Percentiles rank a stretch among this genome's conserved stretches.
These are phyloP conservation scores for Caenorhabditis zanzibari DNA, from an alignment of 2,888 invertebrate species.

Conservation along the genomic window DNA sequence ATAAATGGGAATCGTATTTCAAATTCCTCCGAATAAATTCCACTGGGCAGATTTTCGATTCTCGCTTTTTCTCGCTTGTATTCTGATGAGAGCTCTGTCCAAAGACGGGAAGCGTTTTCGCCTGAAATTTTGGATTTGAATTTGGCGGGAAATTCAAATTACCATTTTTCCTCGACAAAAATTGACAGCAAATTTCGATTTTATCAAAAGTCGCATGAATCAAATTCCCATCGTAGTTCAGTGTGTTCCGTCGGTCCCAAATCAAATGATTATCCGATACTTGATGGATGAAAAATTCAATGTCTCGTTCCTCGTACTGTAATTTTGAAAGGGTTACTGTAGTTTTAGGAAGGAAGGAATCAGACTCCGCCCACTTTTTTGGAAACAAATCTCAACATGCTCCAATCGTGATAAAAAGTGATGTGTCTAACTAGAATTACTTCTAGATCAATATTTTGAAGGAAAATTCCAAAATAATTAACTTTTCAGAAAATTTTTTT, in stretches of 20 bases:
- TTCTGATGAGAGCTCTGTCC: constrained; percentile 53
- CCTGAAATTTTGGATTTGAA: constrained; percentile 26
- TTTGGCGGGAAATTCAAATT: too few relatives aligned
- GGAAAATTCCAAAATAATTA: too few relatives aligned
- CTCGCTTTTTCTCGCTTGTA: constrained; percentile 50
- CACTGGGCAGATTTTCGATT: constrained; percentile 49
- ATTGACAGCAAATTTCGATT: constrained; percentile 55
- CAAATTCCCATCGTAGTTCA: constrained; percentile 37
- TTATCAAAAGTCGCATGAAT: constrained; percentile 52
- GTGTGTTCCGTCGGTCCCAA: constrained; percentile 39
- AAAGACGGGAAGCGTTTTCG: constrained; percentile 48
- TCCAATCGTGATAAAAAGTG: too few relatives aligned
- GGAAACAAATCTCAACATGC: background rate
- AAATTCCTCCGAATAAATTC: constrained; percentile 46
- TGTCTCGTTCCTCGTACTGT: constrained; percentile 57
- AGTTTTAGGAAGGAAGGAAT: background rate
- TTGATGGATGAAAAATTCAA: constrained; percentile 61
- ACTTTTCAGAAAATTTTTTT: too few relatives aligned
- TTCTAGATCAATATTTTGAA: too few relatives aligned
- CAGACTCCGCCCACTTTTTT: background rate
- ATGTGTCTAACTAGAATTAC: too few relatives aligned
- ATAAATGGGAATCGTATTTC: constrained; percentile 51
- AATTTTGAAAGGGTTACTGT: background rate
- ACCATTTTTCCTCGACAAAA: constrained; percentile 57
- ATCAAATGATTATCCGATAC: constrained; percentile 45